Evolutionary conservation across 1,140 invertebrate genomes (phyloP).

Genomic region (Lepidurus arcticus): DNA sequence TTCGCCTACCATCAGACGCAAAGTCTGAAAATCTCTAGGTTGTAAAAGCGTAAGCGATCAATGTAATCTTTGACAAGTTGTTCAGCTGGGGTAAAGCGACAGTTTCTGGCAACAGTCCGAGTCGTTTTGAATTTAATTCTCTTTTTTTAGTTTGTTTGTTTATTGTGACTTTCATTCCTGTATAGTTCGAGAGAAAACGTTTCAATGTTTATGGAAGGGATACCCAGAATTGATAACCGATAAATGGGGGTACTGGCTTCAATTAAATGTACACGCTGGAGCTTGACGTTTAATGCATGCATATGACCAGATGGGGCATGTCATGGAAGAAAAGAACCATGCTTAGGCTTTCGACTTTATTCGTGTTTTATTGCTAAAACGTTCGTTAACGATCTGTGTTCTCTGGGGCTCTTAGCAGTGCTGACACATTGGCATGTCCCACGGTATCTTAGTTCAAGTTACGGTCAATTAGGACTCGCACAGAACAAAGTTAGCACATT

Average conservation of each 20-base stretch:
- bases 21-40: no score
- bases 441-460: not conserved
- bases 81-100: not conserved
- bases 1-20: no score
- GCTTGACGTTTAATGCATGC: not conserved
- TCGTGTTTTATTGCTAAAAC: not conserved
- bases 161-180: not conserved
- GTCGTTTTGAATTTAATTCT: not conserved
- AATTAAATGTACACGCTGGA: not conserved
- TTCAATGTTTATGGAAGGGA: not conserved
- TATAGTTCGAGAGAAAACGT: not conserved
- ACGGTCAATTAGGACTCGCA: not conserved
- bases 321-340: not conserved
- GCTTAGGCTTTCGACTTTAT: not conserved
- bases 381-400: not conserved
- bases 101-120: not conserved
- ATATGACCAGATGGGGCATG: not conserved
- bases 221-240: conserved; percentile 10
- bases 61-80: not conserved
- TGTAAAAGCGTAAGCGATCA: not conserved
- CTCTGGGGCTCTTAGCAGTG: not conserved
- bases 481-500: not conserved
- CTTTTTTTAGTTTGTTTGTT: not conserved
- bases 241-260: not conserved
- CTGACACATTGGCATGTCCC: not conserved